Base-by-base conservation (phyloP, 2,888 invertebrate genomes). In the Bombylius discolor region DNA sequence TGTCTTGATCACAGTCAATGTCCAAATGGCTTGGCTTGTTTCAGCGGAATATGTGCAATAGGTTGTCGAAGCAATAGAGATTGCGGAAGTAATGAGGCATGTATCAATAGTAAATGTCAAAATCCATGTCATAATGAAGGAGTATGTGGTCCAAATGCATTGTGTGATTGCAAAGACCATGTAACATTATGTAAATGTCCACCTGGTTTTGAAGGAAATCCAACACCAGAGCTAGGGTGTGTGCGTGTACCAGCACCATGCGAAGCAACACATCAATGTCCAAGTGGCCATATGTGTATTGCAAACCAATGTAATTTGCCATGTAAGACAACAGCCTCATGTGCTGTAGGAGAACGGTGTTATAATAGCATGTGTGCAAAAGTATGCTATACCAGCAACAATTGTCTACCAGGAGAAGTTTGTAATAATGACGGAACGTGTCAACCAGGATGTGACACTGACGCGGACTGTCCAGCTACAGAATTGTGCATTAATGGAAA, bases 391-490 rank as follows among this genome's bases (percentile, higher is more conserved):
- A 84, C 87, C 11, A 91, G 91, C 68, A 89, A 87, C 66, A 94
- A 93, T 67, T 94, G 94, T 66, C 77, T 92, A 64, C 86, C 89
- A 4, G 93, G 93, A 51, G 93, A 94, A 76, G 83, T 93, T 57
- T 93, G 94, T 64, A 82, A 82, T 61, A 82, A 83, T 59, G 76
- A 77, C 61, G 91, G 92, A 53, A 79, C 84, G 47, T 94, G 94
- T 66, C 81, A 86, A 66, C 80, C 85, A 4, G 94, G 94, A 7
- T 94, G 94, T 68, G 82, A 84, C 58, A 79, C 82, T 0, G 89
- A 90, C 68, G 79, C 83, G 4, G 92, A 93, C 66, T 93, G 93
- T 67, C 80, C 83, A 49, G 75, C 79, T 47, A 85, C 87, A 60
- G 88, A 93, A 73, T 74, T 85, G n/a, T 92, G 92, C 67, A 72